Evolutionary conservation across 2,888 invertebrate species (phyloP), one percentile per base, ranked within the genome.

Genomic region (Athalia circularis): DNA sequence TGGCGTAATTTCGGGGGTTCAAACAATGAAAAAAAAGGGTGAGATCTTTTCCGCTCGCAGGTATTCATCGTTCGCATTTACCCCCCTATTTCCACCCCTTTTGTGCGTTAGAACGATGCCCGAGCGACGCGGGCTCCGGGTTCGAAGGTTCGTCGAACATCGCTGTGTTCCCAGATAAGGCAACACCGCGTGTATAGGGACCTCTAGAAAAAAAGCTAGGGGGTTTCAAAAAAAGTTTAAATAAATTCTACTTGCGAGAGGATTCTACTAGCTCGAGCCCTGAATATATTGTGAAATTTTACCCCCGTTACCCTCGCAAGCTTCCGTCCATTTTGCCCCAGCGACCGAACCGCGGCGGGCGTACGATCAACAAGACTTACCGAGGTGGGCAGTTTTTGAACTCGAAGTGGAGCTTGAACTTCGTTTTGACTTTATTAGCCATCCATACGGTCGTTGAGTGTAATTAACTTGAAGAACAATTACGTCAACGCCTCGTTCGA

Each of bases 371-470:
- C 72, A 59, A 59, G 59, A 72, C 57, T 59, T 72, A 72, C 72
- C 2, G 2, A 2, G 29, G 29, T 29, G 29, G 8, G 57, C 57
- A 72, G 59, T 72, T 72, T 72, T 72, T 59, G 43, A 72, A 72
- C 72, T 72, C 47, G 15, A 72, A 59, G 47, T 47, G 52, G 59
- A 59, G 72, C 72, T 72, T 7, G 57, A 72, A 72, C 47, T 72
- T 72, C 47, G 72, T 72, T 72, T 45, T 72, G 72, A 72, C 72
- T 72, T 72, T 72, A 72, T 72, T 72, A 59, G 57, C 72, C 72
- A 72, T 72, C 29, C 29, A 29, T 29, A 29, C 29, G 57, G 59
- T 59, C 72, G 72, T 72, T 72, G 47, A 72, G 72, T 72, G 52
- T 72, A 72, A 72, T 72, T 72, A 59, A 72, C 72, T 72, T 59